phyloP scores from a whole-genome alignment of 2,113 vertebrate genomes.

The Hystrix cristata region DNA sequence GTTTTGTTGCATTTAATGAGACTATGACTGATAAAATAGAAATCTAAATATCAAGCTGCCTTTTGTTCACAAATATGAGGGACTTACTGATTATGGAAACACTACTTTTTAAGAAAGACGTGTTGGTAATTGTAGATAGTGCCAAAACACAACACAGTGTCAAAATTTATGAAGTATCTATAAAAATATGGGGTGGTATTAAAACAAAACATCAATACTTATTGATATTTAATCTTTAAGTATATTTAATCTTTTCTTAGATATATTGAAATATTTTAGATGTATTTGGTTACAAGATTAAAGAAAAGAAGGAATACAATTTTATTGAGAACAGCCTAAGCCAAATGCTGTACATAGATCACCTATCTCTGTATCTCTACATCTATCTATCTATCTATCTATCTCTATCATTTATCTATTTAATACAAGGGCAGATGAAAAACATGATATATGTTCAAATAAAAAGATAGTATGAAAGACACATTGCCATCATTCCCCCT shows the following conservation, averaged over 20 bases:
- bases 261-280: background rate
- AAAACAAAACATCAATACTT: slow-evolving; percentile 16
- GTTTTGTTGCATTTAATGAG: slow-evolving; percentile 40
- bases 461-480: background rate
- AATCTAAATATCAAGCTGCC: slow-evolving; percentile 21
- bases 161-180: background rate
- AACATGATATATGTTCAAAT: background rate
- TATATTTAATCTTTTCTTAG: background rate
- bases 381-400: background rate
- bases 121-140: background rate
- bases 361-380: background rate
- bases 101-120: background rate
- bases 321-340: background rate
- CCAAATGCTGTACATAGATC: background rate
- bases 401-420: too few relatives aligned
- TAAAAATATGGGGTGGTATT: background rate
- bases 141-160: background rate
- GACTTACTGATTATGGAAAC: background rate
- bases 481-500: background rate
- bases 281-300: background rate
- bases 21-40: background rate
- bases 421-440: background rate
- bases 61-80: background rate
- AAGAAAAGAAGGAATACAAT: background rate
- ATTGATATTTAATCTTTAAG: too few relatives aligned